Conservation (phyloP, 2,113 vertebrate genomes). For the Beaufortia kweichowensis region DNA sequence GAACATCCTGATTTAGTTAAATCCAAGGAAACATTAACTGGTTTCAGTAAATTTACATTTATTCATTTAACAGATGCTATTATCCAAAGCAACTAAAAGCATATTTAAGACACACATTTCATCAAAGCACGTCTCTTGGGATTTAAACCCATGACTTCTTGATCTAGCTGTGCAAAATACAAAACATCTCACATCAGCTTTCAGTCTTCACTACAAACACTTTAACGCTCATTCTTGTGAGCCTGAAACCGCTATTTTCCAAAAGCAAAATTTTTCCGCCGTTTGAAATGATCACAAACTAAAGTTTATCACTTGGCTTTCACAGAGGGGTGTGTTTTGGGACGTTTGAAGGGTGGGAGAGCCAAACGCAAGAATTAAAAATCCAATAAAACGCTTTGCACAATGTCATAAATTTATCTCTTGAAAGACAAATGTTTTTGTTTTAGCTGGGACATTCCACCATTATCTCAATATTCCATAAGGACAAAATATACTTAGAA, state of each 20-base stretch:
- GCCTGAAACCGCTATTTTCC: conserved; percentile 1
- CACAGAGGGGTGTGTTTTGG: conserved; percentile 12
- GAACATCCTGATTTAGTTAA: conserved; percentile 29
- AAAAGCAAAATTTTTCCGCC: conserved; percentile 9
- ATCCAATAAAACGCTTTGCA: conserved; percentile 32
- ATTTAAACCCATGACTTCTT: too few relatives aligned
- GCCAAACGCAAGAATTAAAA: conserved; percentile 31
- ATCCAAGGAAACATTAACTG: background rate
- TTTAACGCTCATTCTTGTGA: background rate
- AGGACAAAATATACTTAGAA: conserved; percentile 18
- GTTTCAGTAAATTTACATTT: background rate
- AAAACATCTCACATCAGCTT: background rate
- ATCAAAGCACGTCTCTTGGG: too few relatives aligned
- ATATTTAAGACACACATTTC: background rate
- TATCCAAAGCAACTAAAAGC: background rate
- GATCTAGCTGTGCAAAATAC: too few relatives aligned
- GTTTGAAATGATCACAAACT: conserved; percentile 15
- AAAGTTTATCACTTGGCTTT: conserved; percentile 17
- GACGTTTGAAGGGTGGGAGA: background rate
- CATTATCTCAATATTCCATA: background rate
- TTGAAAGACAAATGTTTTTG: conserved; percentile 28
- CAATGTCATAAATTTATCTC: conserved; percentile 16
- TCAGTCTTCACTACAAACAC: conserved; percentile 5
- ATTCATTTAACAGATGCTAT: background rate
- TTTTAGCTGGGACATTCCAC: conserved; percentile 23